Conservation (phyloP, 1,140 invertebrate genomes). For the Procambarus clarkii region DNA sequence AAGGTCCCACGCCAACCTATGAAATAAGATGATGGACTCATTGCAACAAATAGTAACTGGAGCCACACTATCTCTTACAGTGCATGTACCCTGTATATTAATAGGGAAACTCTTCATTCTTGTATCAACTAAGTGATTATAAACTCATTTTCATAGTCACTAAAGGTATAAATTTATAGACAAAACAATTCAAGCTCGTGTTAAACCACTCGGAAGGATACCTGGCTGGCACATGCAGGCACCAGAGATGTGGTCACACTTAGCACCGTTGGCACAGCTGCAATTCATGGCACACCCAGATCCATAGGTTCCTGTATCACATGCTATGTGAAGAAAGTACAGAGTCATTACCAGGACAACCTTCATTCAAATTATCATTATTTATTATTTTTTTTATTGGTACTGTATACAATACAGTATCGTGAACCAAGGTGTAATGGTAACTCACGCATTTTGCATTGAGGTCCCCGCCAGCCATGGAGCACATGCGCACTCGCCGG, state of each 20-base stretch:
- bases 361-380: too few relatives aligned
- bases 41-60: too few relatives aligned
- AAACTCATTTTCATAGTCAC: too few relatives aligned
- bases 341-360: too few relatives aligned
- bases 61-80: too few relatives aligned
- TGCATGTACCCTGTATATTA: too few relatives aligned
- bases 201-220: constrained; percentile 74
- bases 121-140: too few relatives aligned
- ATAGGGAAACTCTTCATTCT: too few relatives aligned
- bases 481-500: constrained; percentile 86
- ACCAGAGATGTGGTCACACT: constrained; percentile 89
- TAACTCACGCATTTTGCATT: constrained; percentile 83
- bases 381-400: neutral
- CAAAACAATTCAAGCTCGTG: too few relatives aligned
- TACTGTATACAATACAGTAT: neutral
- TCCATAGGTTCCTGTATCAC: constrained; percentile 86
- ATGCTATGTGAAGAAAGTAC: constrained; percentile 77
- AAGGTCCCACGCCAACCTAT: constrained; percentile 87
- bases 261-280: constrained; percentile 88
- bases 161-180: too few relatives aligned
- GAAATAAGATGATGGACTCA: constrained; percentile 31
- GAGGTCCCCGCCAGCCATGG: constrained; percentile 81
- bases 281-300: constrained; percentile 85
- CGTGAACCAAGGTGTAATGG: constrained; percentile 66
- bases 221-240: constrained; percentile 89